Evolutionary conservation across 23 tunicate species (phyloP).

Genomic region (Ascidia mentula): DNA sequence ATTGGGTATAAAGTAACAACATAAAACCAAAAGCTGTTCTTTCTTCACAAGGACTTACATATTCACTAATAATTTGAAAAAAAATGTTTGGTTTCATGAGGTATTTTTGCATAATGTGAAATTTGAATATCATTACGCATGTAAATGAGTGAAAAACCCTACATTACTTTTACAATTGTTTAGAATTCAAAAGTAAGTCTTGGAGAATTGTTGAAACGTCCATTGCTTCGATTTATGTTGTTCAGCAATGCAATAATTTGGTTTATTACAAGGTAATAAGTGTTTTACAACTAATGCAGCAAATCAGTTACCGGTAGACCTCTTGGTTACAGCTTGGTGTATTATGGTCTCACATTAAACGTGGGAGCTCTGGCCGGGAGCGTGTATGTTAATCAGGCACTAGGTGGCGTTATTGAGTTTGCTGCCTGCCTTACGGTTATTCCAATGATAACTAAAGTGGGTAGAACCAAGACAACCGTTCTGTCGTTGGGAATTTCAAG

Average conservation of each 20-base stretch:
- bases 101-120: too few species aligned
- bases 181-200: too few species aligned
- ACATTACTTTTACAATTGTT: too few species aligned
- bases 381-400: slow-evolving; percentile 24
- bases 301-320: too few species aligned
- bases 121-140: too few species aligned
- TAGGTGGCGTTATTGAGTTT: slow-evolving; percentile 34
- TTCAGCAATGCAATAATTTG: slow-evolving; percentile 9
- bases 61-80: too few species aligned
- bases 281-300: too few species aligned
- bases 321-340: slow-evolving; percentile 20
- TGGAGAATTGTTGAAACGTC: neutral
- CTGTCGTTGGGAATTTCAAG: neutral
- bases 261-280: slow-evolving; percentile 17
- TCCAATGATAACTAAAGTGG: neutral
- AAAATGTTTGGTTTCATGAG: too few species aligned
- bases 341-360: slow-evolving; percentile 18
- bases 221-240: neutral
- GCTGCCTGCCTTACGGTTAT: neutral
- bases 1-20: too few species aligned
- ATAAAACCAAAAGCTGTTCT: too few species aligned
- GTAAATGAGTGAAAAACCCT: too few species aligned
- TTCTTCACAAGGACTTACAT: too few species aligned
- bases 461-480: neutral
- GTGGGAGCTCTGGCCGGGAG: slow-evolving; percentile 25